phyloP scores from a whole-genome alignment of 2,888 invertebrate genomes.

The Clostera curtula region DNA sequence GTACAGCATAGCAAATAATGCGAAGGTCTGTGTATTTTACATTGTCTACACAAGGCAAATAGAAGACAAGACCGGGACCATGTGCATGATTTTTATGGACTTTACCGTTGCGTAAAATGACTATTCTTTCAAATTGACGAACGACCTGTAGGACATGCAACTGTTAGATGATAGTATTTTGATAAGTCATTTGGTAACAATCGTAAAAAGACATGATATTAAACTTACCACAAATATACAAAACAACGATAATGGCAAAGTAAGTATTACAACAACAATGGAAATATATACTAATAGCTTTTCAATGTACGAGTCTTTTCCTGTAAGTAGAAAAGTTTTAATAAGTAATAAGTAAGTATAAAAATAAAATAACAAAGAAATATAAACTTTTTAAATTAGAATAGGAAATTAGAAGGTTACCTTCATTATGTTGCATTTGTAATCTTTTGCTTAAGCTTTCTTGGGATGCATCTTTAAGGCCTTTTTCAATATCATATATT shows the following conservation, averaged over 20 bases:
- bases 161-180: no score
- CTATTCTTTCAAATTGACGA: conserved; percentile 86
- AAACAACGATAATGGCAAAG: conserved; percentile 39
- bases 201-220: background rate
- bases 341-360: background rate
- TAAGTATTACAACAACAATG: conserved; percentile 25
- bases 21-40: conserved; percentile 90
- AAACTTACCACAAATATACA: conserved; percentile 36
- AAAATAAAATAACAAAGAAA: no score
- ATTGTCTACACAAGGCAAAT: conserved; percentile 91
- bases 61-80: conserved; percentile 89
- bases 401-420: no score
- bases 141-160: conserved; percentile 66
- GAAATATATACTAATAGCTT: conserved; percentile 30
- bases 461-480: no score
- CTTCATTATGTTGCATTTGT: no score
- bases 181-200: no score
- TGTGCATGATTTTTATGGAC: conserved; percentile 78
- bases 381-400: no score
- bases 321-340: conserved; percentile 23
- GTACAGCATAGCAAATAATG: conserved; percentile 92
- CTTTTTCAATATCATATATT: no score
- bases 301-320: conserved; percentile 25
- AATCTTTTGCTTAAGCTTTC: no score
- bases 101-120: conserved; percentile 89